Evolutionary conservation across 2,888 invertebrate genomes (phyloP).

Genomic region (Portevinia maculata): DNA sequence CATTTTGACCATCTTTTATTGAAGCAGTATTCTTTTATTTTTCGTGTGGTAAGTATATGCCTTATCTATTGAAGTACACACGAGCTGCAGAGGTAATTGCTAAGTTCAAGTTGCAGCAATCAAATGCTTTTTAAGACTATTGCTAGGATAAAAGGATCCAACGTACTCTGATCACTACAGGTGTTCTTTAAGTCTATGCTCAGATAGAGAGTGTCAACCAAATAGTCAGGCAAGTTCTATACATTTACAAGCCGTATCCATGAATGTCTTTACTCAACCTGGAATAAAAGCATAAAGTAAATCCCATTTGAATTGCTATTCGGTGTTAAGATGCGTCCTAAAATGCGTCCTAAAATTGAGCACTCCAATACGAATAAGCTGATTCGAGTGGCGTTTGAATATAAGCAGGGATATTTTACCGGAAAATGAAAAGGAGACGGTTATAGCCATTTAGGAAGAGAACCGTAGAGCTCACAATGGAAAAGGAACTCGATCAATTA

Average conservation of each 20-base stretch:
- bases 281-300: neutral
- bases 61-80: constrained; percentile 14
- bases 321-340: neutral
- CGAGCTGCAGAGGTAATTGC: neutral
- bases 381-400: neutral
- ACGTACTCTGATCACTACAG: neutral
- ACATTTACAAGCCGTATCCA: neutral
- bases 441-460: neutral
- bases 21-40: neutral
- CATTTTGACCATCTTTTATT: neutral
- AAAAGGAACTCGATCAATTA: neutral
- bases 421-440: neutral
- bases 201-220: constrained; percentile 8
- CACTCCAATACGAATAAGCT: neutral
- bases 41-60: constrained; percentile 23
- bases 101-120: neutral
- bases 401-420: neutral
- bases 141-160: neutral
- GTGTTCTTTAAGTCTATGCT: constrained; percentile 22
- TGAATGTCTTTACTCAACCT: neutral
- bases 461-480: neutral
- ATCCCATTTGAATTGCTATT: neutral
- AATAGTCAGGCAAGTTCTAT: neutral
- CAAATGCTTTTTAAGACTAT: neutral
- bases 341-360: neutral